Evolutionary conservation across 92 coral and sea anemone species (phyloP), one percentile per base, ranked within the genome.

Genomic region (Palythoa grandiflora): DNA sequence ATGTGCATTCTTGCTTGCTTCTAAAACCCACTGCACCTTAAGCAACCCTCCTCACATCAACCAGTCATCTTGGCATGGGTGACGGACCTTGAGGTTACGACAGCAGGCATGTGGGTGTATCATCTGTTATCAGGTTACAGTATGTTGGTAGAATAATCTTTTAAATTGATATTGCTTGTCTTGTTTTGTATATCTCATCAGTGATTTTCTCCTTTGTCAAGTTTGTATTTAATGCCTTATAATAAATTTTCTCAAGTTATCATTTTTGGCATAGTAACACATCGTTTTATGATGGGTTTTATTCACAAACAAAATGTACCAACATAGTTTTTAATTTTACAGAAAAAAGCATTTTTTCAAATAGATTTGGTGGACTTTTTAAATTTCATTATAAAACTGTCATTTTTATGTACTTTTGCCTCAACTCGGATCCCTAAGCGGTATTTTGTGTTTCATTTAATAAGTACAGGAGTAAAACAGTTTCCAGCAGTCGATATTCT

Each of bases 1-100:
- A 19, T 44, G 38, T 66, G n/a, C 44, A 59, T 81, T 68, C 75
- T 81, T 77, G 44, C 75, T 38, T 65, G 75, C 86, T 13, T 20
- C 86, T 66, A 81, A 81, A 57, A 44, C 86, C 85, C 86, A 81
- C 71, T 70, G 73, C 85, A 80, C 75, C 70, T 65, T 52, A 38
- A 20, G 65, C 59, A 10, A 12, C n/a, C 39, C 76, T 16, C 47
- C 12, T 48, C 76, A 16, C 38, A 39, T 38, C 75, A 81, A 15
- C 75, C 36, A 21, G 13, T 40, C 85, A 80, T 77, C 83, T 54
- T 68, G 28, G 83, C 54, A 55, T 28, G 38, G 68, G 86, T 81
- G 57, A 21, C 59, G 11, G 28, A 81, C 75, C 63, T 20, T 65
- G 75, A 44, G 75, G 17, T 81, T 81, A 40, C 75, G 1, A 51